phyloP scores from a whole-genome alignment of 92 coral and sea anemone genomes.

The Porites evermanni region DNA sequence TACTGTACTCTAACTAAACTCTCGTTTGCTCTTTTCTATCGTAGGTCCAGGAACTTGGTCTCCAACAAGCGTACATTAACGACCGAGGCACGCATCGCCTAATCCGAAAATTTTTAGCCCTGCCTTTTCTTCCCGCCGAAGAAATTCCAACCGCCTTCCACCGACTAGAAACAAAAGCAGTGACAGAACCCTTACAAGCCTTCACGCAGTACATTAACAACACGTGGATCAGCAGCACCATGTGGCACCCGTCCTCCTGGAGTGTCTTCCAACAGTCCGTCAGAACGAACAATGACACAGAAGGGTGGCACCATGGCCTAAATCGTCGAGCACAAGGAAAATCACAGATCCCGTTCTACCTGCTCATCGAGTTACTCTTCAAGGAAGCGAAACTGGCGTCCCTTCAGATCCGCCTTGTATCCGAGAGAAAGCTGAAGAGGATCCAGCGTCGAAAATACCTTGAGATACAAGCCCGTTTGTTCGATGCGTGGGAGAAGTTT shows the following conservation, averaged over 20 bases:
- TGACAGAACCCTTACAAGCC: conserved; percentile 26
- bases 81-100: conserved; percentile 14
- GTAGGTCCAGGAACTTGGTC: conserved; percentile 38
- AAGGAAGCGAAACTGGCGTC: conserved; percentile 40
- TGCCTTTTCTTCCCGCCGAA: conserved; percentile 38
- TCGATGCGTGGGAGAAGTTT: not conserved
- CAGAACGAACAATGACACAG: not conserved
- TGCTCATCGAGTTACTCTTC: conserved; percentile 30
- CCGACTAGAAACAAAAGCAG: conserved; percentile 26
- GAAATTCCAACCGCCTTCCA: conserved; percentile 34
- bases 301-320: conserved; percentile 50
- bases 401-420: conserved; percentile 49
- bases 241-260: conserved; percentile 39
- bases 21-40: not conserved
- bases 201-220: conserved; percentile 34
- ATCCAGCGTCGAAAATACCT: conserved; percentile 33
- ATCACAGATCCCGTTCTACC: conserved; percentile 49
- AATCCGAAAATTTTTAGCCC: conserved; percentile 21
- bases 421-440: not conserved
- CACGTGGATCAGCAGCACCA: conserved; percentile 40
- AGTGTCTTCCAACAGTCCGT: conserved; percentile 25
- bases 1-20: no score
- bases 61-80: conserved; percentile 11
- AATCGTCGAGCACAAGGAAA: conserved; percentile 44
- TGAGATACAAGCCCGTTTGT: conserved; percentile 30